A percentile compares a stretch with the other conserved stretches of the same genome.
Conservation (phyloP, 1,140 invertebrate species). For the Hestina assimilis region DNA sequence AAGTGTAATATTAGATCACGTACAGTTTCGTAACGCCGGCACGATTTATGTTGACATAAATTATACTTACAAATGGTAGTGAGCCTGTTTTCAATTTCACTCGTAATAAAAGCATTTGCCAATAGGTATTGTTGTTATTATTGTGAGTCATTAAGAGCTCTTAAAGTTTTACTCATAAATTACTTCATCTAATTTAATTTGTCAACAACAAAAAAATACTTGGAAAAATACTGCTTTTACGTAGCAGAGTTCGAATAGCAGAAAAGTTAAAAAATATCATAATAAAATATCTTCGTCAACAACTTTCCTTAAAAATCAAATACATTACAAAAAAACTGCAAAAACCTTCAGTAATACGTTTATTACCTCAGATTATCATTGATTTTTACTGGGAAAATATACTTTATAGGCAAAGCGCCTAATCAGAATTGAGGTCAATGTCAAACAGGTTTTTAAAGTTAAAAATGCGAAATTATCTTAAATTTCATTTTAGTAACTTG, state of each 20-base stretch:
- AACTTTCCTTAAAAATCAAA: too few relatives aligned
- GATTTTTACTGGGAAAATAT: conserved; percentile 11
- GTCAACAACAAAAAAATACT: too few relatives aligned
- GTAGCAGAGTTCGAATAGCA: too few relatives aligned
- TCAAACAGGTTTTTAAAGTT: conserved; percentile 8
- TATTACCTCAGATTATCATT: too few relatives aligned
- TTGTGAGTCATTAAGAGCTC: too few relatives aligned
- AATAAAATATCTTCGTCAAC: too few relatives aligned
- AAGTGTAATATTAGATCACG: conserved; percentile 25
- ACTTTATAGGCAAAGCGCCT: conserved; percentile 9
- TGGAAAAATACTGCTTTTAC: too few relatives aligned
- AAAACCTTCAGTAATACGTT: too few relatives aligned
- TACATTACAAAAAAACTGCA: too few relatives aligned
- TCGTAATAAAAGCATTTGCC: conserved; percentile 3
- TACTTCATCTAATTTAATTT: too few relatives aligned
- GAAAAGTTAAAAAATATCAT: too few relatives aligned
- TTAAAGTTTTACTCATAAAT: too few relatives aligned
- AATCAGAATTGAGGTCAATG: conserved; percentile 22
- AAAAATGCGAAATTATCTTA: conserved; percentile 8
- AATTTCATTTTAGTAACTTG: not conserved
- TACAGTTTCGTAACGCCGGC: conserved; percentile 17
- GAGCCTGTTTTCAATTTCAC: conserved; percentile 20
- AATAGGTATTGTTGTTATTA: not conserved
- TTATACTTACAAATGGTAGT: conserved; percentile 17
- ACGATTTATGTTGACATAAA: conserved; percentile 22